Percentiles rank a stretch among this genome's conserved stretches.
Conservation (phyloP, 1,140 invertebrate species). For the Andrena cerasifolii region DNA sequence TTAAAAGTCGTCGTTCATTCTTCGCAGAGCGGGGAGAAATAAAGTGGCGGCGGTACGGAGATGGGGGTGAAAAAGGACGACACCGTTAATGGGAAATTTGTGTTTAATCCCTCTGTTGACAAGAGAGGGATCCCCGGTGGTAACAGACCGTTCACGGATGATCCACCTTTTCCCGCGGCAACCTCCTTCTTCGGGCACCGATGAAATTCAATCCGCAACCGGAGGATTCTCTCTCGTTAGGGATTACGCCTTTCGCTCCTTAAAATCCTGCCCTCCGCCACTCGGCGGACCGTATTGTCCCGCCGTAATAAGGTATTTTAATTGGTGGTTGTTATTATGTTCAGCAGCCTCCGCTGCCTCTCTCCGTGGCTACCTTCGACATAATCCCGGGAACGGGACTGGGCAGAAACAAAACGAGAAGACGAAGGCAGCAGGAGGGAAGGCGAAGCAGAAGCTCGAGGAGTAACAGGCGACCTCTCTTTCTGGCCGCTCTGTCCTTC, state of each 20-base stretch:
- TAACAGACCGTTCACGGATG: conserved; percentile 45
- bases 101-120: conserved; percentile 58
- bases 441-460: neutral
- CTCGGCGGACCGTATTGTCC: conserved; percentile 68
- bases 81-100: conserved; percentile 64
- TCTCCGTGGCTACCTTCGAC: conserved; percentile 41
- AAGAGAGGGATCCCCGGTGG: conserved; percentile 42
- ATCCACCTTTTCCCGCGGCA: conserved; percentile 39
- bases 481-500: conserved; percentile 18
- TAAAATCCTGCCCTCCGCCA: conserved; percentile 53
- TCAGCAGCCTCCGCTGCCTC: conserved; percentile 42
- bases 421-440: conserved; percentile 7
- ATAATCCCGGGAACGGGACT: conserved; percentile 51
- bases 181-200: conserved; percentile 37
- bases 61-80: conserved; percentile 22
- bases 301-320: conserved; percentile 78
- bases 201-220: conserved; percentile 51
- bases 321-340: conserved; percentile 73
- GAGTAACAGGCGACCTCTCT: conserved; percentile 22
- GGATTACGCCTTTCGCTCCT: conserved; percentile 53
- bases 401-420: conserved; percentile 19
- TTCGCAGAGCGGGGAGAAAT: neutral
- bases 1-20: conserved; percentile 29
- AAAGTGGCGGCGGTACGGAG: neutral
- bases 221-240: conserved; percentile 50